Evolutionary conservation across 2,888 invertebrate species (phyloP), one percentile per base, ranked within the genome.

Genomic region (Mystacides longicornis): DNA sequence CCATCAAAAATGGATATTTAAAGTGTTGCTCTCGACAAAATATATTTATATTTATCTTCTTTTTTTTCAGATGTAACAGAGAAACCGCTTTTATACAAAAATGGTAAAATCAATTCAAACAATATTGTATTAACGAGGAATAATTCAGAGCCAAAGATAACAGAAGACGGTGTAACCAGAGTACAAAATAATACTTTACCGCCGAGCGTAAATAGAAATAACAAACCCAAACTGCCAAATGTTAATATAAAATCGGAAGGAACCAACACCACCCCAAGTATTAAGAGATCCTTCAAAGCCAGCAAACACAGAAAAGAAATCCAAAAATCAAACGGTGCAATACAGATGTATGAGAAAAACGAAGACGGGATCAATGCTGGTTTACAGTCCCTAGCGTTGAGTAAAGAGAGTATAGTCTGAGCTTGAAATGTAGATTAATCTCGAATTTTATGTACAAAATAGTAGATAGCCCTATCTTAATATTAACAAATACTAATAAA

Each of bases 381-480:
- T 14, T 37, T 60, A 2, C 53, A 52, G 23, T 47, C 52, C 21
- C 51, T 55, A 16, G 49, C 55, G 2, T 55, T 61, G 53, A 61
- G 57, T 33, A 61, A 54, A 59, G 61, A 61, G 57, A 61, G 61
- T 54, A 57, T 61, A 55, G 61, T 61, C 54, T 61, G 55, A 58
- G 37, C 31, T 43, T 11, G n/a, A 20, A 20, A 27, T 27, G 14
- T 37, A 51, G 48, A n/a, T n/a, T 37, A n/a, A 37, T 37, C 16
- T 27, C 11, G 27, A 7, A 5, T 27, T 7, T 37, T 37, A 37
- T 37, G 37, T 37, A 37, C 37, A 37, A 37, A 27, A 37, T n/a
- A n/a, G n/a, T n/a, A n/a, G n/a, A n/a, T n/a, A n/a, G n/a, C n/a
- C n/a, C n/a, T n/a, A n/a, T 37, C 16, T 37, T 37, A 37, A 3